Conservation (phyloP, 1,140 invertebrate species). For the Papilio dardanus region DNA sequence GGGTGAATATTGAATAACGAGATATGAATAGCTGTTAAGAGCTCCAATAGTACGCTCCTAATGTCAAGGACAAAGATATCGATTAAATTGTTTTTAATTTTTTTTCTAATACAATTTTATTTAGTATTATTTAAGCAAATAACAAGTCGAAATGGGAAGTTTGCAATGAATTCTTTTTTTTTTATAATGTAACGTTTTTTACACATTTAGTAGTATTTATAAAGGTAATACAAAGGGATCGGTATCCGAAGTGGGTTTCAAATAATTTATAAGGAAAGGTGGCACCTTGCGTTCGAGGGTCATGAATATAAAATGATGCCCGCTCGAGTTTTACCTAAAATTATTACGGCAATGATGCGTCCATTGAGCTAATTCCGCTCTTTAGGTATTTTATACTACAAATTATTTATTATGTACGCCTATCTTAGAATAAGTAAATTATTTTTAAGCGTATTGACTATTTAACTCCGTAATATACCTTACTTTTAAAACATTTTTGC, state of each 20-base stretch:
- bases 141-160: background rate
- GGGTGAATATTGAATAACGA: conserved; percentile 65
- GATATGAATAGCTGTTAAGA: conserved; percentile 52
- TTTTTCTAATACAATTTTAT: conserved; percentile 19
- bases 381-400: conserved; percentile 34
- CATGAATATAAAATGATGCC: conserved; percentile 57
- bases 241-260: conserved; percentile 54
- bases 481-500: background rate
- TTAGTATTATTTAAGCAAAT: background rate
- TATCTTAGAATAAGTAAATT: background rate
- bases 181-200: conserved; percentile 29
- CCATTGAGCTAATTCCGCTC: conserved; percentile 35
- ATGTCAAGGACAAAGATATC: conserved; percentile 79
- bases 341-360: conserved; percentile 36
- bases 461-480: background rate
- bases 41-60: conserved; percentile 56
- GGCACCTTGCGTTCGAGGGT: conserved; percentile 57
- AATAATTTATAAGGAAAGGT: conserved; percentile 73
- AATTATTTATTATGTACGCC: background rate
- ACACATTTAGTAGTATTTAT: conserved; percentile 40
- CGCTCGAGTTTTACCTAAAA: conserved; percentile 45
- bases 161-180: conserved; percentile 11
- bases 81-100: conserved; percentile 62
- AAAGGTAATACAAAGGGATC: conserved; percentile 60
- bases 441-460: background rate